Base-by-base conservation (phyloP, 2,888 invertebrate species). In the Dynastes hyllus region DNA sequence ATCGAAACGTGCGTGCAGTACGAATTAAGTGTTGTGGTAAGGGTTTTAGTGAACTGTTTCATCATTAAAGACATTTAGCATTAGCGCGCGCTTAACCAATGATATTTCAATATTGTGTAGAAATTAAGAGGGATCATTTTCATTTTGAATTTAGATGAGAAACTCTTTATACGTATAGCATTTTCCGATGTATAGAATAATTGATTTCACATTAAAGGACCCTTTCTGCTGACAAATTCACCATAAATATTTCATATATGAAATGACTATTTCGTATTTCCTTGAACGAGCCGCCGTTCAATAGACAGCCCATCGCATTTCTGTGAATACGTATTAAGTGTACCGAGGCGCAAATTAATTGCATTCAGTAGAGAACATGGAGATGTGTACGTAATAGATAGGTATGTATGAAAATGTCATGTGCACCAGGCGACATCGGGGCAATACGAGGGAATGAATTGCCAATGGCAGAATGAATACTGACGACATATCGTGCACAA, bases 401-500 rank as follows among this genome's bases (percentile, higher is more conserved):
- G 79, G 71, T 78, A 73, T 51, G 76, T 79, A 81, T 80, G 77
- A 79, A 80, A 61, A 76, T 80, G 80, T 81, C 81, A 81, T 70
- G 40, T 79, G 69, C 80, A 81, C 78, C 73, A 66, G 51, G 32
- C 78, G 50, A 16, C 55, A 58, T 58, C 55, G 22, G 22, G 45
- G 69, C 65, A 53, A 65, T 65, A 65, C 55, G 66, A 71, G 65
- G 32, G 78, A 78, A 78, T 78, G 78, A 78, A 78, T 78, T 78
- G 71, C 53, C 71, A 65, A 78, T 78, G 73, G 58, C 78, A 78
- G 73, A 65, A 73, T 65, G 71, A 78, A 78, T 73, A 73, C 73
- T 73, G 73, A 22, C 40, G 73, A 58, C 58, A 58, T 58, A 73
- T 58, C 73, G 58, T 22, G 22, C 40, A 53, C 70, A 69, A 69